Evolutionary conservation across 2,113 vertebrate species (phyloP), one percentile per base, ranked within the genome.

Genomic region (Amphiprion percula): DNA sequence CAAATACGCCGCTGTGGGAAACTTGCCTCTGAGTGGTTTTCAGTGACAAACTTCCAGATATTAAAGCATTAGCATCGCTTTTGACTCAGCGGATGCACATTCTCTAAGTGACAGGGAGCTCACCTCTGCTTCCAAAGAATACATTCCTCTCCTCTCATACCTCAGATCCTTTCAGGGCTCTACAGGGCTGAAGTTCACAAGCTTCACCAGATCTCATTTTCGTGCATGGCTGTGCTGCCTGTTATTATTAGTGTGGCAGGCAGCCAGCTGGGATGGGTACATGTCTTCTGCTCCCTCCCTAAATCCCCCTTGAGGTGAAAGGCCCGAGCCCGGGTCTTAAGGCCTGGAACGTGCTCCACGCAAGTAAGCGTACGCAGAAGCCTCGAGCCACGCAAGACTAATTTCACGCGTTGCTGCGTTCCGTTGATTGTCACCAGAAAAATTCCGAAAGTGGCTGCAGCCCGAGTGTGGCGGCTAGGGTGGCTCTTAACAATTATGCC

Each of bases 221-320:
- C 54, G 70, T 80, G 85, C 87, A 81, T 79, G 85, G 85, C 72
- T 85, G 83, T 87, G 80, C 83, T 79, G 84, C 83, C 87, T 91
- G 74, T 88, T 92, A 86, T 93, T 93, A 90, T 88, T 88, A 90
- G 77, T 28, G 75, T 84, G 88, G 87, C 85, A 81, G 73, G 10
- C 59, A n/a, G 90, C 88, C 87, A 91, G 81, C 80, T 49, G 14
- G 68, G 67, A 81, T 19, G 68, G 68, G 70, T 76, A 72, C 59
- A 62, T 8, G 33, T 79, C 79, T 69, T 66, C 69, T 50, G 64
- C 67, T 65, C 54, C 71, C 68, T 14, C 21, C 16, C 19, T 23
- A 62, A 71, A 56, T 54, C 49, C 33, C 56, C 17, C 21, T 39
- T 0, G 21, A 68, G 75, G 66, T 78, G 64, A 87, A 82, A 72